Evolutionary conservation across 2,113 vertebrate genomes (phyloP), one percentile per base, ranked within the genome.

Genomic region (Abramis brama): DNA sequence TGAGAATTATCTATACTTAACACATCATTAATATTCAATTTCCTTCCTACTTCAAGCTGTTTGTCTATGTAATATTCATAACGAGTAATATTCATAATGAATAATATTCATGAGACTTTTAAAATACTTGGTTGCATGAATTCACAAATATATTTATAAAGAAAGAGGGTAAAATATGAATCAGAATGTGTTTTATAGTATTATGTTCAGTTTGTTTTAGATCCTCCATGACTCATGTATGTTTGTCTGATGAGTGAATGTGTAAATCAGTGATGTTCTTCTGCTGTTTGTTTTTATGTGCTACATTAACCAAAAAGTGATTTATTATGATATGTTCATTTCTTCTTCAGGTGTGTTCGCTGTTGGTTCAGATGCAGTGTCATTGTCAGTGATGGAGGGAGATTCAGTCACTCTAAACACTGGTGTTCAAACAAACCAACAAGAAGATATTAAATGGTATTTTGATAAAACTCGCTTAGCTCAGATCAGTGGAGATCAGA

Each of bases 401-500:
- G 64, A 68, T 68, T 33, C 64, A 68, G 27, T 68, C 15, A 17
- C 15, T 68, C 64, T 68, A 19, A 1, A 68, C 64, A 9, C 27
- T 3, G 1, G 0, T 17, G 2, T 68, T 68, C 0, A 19, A 68
- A 19, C 2, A 68, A 33, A 19, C 27, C 64, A 68, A 33, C 27
- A 68, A 33, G 6, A 8, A 0, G 1, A 17, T 0, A 7, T 68
- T 17, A 15, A 0, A 8, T 68, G 64, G 64, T 68, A 33, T 68
- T 68, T 4, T 33, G 0, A 4, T 68, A 0, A 9, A 1, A 33
- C 0, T 19, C 27, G 64, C 15, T 8, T 68, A 1, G 64, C 64
- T 33, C 1, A 0, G 6, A 33, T 68, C 15, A 68, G 0, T 68
- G 64, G 15, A 19, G 0, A 68, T 68, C 6, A 0, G 1, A 8